phyloP scores from a whole-genome alignment of 2,113 vertebrate genomes.

The Ardeotis arabs region DNA sequence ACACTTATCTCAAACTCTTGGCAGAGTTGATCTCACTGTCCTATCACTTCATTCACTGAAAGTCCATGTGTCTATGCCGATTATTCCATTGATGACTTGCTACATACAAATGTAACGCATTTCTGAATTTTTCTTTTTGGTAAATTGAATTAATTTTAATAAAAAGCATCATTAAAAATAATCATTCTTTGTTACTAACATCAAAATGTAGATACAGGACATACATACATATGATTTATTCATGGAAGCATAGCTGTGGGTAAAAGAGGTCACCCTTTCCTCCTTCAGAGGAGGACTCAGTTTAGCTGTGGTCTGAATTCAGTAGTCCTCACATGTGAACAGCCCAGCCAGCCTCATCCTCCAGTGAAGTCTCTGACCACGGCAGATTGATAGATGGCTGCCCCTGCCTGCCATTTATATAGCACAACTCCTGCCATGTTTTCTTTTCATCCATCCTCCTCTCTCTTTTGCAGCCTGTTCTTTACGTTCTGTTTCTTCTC shows the following conservation, averaged over 20 bases:
- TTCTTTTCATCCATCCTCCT: not conserved
- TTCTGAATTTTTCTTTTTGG: not conserved
- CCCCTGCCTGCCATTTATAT: not conserved
- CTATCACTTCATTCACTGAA: not conserved
- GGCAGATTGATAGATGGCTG: not conserved
- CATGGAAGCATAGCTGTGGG: not conserved
- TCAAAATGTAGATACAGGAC: not conserved
- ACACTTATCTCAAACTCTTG: not conserved
- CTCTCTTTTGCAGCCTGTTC: not conserved
- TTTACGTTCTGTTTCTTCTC: not conserved
- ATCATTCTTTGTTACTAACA: not conserved
- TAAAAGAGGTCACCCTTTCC: not conserved
- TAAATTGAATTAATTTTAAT: not conserved
- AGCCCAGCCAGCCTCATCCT: not conserved
- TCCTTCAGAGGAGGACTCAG: not conserved
- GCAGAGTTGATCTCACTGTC: not conserved
- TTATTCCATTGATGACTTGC: not conserved
- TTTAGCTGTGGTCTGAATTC: not conserved
- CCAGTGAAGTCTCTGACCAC: not conserved
- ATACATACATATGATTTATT: not conserved
- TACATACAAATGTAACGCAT: not conserved
- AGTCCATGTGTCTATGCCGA: fast-evolving
- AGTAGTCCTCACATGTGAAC: not conserved
- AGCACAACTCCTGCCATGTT: not conserved
- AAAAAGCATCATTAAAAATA: not conserved